Evolutionary conservation across 2,888 invertebrate species (phyloP).

Genomic region (Drosophila kanekoi): DNA sequence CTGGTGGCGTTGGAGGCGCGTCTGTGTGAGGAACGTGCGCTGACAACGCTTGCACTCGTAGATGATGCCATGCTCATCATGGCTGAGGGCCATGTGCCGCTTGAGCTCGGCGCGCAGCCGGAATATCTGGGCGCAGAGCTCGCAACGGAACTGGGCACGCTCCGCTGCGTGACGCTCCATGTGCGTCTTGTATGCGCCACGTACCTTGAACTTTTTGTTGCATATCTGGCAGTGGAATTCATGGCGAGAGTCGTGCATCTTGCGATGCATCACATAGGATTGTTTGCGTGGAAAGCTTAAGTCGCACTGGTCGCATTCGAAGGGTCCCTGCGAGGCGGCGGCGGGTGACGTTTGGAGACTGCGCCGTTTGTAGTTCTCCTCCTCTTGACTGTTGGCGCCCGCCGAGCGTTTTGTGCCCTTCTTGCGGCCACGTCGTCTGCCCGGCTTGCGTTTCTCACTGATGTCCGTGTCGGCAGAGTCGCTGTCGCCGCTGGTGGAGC

Average conservation of each 20-base stretch:
- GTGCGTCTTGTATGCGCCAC: slow-evolving; percentile 84
- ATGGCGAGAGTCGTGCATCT: slow-evolving; percentile 84
- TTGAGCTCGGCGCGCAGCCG: slow-evolving; percentile 80
- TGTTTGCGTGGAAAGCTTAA: slow-evolving; percentile 86
- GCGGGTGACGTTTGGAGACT: slow-evolving; percentile 19
- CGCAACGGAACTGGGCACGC: slow-evolving; percentile 69
- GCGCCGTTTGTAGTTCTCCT: slow-evolving; percentile 57
- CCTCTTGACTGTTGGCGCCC: slow-evolving; percentile 51
- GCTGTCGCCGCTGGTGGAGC: slow-evolving; percentile 76
- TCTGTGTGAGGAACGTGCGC: slow-evolving; percentile 80
- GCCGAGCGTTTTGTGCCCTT: slow-evolving; percentile 42
- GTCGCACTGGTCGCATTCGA: slow-evolving; percentile 84
- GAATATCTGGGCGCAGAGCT: slow-evolving; percentile 72
- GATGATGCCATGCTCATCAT: slow-evolving; percentile 75
- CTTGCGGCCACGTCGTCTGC: slow-evolving; percentile 67
- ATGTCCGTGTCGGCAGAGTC: slow-evolving; percentile 81
- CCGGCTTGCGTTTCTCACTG: slow-evolving; percentile 69
- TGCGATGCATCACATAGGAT: slow-evolving; percentile 86
- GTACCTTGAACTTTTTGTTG: slow-evolving; percentile 85
- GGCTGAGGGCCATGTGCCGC: slow-evolving; percentile 82
- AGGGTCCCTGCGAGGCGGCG: slow-evolving; percentile 40
- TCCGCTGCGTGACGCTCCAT: slow-evolving; percentile 84
- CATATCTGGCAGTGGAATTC: slow-evolving; percentile 85
- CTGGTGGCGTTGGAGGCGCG: slow-evolving; percentile 82
- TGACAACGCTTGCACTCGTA: slow-evolving; percentile 84